Base-by-base conservation (phyloP, 2,113 vertebrate species). In the Psephotus haematonotus region DNA sequence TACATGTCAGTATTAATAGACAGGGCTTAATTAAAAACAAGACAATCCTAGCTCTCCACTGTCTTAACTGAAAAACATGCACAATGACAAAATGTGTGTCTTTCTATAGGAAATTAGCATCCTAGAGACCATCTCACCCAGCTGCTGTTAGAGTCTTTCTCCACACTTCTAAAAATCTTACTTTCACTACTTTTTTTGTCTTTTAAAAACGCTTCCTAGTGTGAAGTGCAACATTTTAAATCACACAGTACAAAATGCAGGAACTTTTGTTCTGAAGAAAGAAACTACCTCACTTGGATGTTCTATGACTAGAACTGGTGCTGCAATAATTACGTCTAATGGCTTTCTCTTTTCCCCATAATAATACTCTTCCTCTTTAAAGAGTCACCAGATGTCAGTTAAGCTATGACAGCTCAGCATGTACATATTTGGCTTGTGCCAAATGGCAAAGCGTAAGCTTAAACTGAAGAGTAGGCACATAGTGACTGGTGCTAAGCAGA, bases 401-500 rank as follows among this genome's bases (percentile, higher is more conserved):
- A 82, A 75, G 37, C 62, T 90, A 49, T 49, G 50, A 9, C 24
- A 79, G 41, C 69, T 86, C 77, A 68, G 39, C 29, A 23, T 35
- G 29, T 55, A 78, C 23, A 13, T 18, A 70, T 13, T 50, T 31
- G 55, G 39, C 68, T 75, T 78, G 84, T 81, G 74, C 68, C 76
- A 94, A 94, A 93, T 25, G 23, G 77, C 64, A 78, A 88, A 90
- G 39, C 52, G 31, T 78, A 92, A 88, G 43, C 60, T 76, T 81
- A 65, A 88, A 84, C 46, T 65, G 74, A 94, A 86, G 88, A 93
- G 90, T 82, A 86, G 89, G 93, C 80, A 93, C 59, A 41, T 14
- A 92, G 80, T 35, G 72, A 28, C 24, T 97, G 89, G 91, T 97
- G 96, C 93, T 95, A 95, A 96, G 74, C 93, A 97, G 94, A 96